A percentile compares a stretch with the other conserved stretches of the same genome.
Evolutionary conservation across 2,797 vertebrate genomes (phyloP).

Genomic region (Hemibagrus guttatus): DNA sequence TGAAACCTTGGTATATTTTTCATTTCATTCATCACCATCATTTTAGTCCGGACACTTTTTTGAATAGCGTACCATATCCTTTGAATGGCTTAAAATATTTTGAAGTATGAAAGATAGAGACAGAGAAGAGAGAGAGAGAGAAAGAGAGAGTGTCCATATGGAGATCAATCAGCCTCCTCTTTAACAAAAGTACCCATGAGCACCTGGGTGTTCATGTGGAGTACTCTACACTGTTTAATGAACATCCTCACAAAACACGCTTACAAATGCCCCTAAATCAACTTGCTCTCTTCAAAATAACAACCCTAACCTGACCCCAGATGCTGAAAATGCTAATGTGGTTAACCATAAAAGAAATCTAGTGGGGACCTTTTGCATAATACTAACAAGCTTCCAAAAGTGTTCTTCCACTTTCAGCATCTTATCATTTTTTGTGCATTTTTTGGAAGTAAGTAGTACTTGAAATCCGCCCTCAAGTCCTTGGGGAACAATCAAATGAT

Average conservation of each 20-base stretch:
- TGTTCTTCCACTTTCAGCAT: not conserved
- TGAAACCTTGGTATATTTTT: not conserved
- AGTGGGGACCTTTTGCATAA: not conserved
- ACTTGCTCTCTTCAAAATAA: constrained; percentile 15
- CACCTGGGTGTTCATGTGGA: constrained; percentile 5
- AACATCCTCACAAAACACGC: constrained; percentile 8
- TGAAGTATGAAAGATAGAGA: not conserved
- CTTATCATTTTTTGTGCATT: not conserved
- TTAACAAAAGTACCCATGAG: constrained; percentile 27
- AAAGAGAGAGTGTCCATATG: not conserved
- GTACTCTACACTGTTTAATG: constrained; percentile 28
- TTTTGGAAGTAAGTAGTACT: not conserved
- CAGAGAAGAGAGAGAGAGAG: not conserved
- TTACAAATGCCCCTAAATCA: constrained; percentile 20
- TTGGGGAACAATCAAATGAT: constrained; percentile 12
- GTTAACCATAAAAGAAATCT: not conserved
- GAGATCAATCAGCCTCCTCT: constrained; percentile 27
- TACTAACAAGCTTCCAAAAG: not conserved
- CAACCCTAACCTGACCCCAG: constrained; percentile 1
- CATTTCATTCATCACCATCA: not conserved
- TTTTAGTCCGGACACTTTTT: not conserved
- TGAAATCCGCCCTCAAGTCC: not conserved
- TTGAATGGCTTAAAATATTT: constrained; percentile 4
- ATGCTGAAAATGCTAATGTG: constrained; percentile 15
- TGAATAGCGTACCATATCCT: not conserved